Evolutionary conservation across 2,797 vertebrate genomes (phyloP).

Genomic region (Centroberyx gerrardi): DNA sequence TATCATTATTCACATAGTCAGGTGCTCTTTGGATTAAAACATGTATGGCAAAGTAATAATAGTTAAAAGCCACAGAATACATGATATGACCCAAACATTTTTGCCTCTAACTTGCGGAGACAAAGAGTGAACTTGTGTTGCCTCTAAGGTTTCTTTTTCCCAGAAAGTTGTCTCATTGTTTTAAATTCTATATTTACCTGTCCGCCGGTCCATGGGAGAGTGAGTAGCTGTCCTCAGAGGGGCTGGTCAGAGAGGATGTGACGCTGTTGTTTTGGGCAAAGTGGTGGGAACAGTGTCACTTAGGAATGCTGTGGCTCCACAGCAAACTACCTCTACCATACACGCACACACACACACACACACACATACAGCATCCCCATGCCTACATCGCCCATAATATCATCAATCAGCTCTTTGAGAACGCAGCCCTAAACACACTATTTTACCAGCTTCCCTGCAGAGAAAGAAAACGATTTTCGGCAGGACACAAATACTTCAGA

Average conservation of each 20-base stretch:
- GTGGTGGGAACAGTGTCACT: conserved; percentile 66
- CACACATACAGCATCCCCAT: conserved; percentile 9
- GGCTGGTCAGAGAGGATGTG: conserved; percentile 58
- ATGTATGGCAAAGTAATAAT: conserved; percentile 45
- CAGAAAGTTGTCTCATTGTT: conserved; percentile 69
- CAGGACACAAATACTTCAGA: conserved; percentile 5
- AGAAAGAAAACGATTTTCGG: neutral
- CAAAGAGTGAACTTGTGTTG: conserved; percentile 42
- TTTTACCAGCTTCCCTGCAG: conserved; percentile 56
- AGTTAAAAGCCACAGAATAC: neutral
- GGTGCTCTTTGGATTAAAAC: conserved; percentile 39
- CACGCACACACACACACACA: conserved; percentile 14
- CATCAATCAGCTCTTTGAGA: conserved; percentile 50
- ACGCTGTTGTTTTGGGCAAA: conserved; percentile 50
- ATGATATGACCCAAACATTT: conserved; percentile 46
- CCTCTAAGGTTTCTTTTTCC: conserved; percentile 73
- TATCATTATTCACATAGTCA: conserved; percentile 30
- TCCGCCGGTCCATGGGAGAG: conserved; percentile 48
- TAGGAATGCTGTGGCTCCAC: conserved; percentile 59
- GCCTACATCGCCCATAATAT: conserved; percentile 55
- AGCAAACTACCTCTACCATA: conserved; percentile 38
- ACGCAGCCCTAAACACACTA: conserved; percentile 20
- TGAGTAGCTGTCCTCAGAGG: conserved; percentile 63
- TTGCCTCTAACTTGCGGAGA: conserved; percentile 37
- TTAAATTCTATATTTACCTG: conserved; percentile 75